Base-by-base conservation (phyloP, 2,888 invertebrate species). In the Agrochola circellaris region DNA sequence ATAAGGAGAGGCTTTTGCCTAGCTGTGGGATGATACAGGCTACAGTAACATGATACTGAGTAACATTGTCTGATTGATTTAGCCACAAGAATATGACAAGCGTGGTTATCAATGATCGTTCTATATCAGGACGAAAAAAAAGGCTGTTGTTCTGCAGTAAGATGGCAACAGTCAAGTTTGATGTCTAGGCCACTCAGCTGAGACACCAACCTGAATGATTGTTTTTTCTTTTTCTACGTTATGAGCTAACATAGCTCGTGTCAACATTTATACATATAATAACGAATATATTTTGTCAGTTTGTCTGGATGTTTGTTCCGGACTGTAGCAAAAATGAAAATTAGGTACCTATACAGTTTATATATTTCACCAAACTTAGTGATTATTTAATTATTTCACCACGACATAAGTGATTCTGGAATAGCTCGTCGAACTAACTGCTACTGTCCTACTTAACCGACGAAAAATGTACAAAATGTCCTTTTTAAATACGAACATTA, bases 401-500 rank as follows among this genome's bases (percentile, higher is more conserved):
- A 51, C 3, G 23, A 0, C 8, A 51, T 23, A 9, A 51, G 51
- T 51, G 0, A 51, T 51, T 51, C 23, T 23, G 20, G 2, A 51
- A 20, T 8, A 20, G 8, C 51, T 51, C 23, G 8, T 51, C 0
- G 23, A 51, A 51, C 51, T 51, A 48, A 48, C 48, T 3, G 23
- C 23, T 51, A 51, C 26, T 15, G 15, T 15, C 15, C 6, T 13
- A 26, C 26, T 34, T n/a, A 38, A 45, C 51, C 3, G 1, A n/a
- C 9, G 42, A 58, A 79, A 80, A 70, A 30, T 66, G 17, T 0
- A 75, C 38, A 75, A 26, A 64, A 80, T 73, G 73, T 75, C 38
- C 75, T 75, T 67, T 79, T 75, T n/a, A 75, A 75, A 79, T 17
- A 72, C 58, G 68, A 34, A 65, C 72, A 70, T 72, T 82, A 56